A percentile compares a stretch with the other conserved stretches of the same genome.
Conservation (phyloP, 2,888 invertebrate genomes). For the Hemistola chrysoprasaria region DNA sequence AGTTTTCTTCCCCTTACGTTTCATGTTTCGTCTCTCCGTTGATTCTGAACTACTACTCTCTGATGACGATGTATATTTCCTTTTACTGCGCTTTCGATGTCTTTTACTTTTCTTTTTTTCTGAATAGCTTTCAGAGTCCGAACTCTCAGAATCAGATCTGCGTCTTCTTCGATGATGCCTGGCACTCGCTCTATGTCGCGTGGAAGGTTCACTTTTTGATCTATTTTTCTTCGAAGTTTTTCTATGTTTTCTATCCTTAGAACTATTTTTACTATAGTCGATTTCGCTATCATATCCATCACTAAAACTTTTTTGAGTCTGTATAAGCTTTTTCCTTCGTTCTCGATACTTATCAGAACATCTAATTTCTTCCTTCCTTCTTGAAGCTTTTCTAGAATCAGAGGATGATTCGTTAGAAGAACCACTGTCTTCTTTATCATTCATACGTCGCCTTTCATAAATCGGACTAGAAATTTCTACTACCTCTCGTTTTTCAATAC, state of each 20-base stretch:
- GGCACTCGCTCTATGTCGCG: constrained; percentile 52
- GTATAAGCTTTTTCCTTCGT: constrained; percentile 57
- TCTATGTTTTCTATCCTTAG: constrained; percentile 47
- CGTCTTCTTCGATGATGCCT: constrained; percentile 52
- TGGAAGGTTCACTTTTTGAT: constrained; percentile 75
- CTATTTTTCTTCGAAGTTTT: constrained; percentile 58
- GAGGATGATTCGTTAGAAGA: constrained; percentile 74
- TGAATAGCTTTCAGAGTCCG: constrained; percentile 57
- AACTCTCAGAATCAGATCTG: constrained; percentile 60
- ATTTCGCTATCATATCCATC: constrained; percentile 75
- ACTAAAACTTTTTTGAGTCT: constrained; percentile 73
- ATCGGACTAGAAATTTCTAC: constrained; percentile 73
- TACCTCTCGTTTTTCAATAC: constrained; percentile 77
- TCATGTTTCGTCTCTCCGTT: constrained; percentile 63
- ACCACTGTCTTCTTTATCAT: constrained; percentile 51
- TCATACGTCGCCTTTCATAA: constrained; percentile 51
- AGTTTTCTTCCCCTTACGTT: constrained; percentile 72
- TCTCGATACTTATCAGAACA: constrained; percentile 56
- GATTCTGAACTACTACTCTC: constrained; percentile 72
- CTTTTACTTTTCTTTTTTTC: constrained; percentile 68
- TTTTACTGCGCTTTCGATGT: constrained; percentile 64
- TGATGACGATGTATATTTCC: constrained; percentile 66
- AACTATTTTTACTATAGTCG: constrained; percentile 49
- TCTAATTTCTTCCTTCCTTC: constrained; percentile 48
- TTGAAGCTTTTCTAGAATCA: constrained; percentile 54